These are phyloP conservation scores for Tachina fera DNA, from an alignment of 2,888 invertebrate genomes.

Conservation along the genomic window DNA sequence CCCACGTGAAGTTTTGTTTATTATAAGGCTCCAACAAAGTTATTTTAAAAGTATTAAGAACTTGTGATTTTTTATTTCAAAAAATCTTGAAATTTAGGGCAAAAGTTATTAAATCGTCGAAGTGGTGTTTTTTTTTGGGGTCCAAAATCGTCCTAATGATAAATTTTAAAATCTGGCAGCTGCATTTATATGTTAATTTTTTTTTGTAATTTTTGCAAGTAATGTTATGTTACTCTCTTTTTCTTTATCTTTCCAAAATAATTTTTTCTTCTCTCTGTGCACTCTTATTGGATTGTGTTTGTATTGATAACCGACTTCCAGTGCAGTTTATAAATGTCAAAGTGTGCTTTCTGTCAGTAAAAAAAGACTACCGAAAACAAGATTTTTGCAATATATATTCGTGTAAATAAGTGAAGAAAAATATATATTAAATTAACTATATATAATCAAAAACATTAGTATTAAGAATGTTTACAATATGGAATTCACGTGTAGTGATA, in stretches of 20 bases:
- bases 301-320: slow-evolving; percentile 64
- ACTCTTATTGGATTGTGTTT: slow-evolving; percentile 8
- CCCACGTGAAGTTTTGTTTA: too few species aligned
- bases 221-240: slow-evolving; percentile 7
- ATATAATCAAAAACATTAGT: slow-evolving; percentile 64
- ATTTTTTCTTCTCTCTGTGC: neutral
- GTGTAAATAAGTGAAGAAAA: slow-evolving; percentile 36
- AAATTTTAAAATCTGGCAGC: too few species aligned
- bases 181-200: neutral
- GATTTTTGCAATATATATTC: neutral
- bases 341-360: slow-evolving; percentile 12
- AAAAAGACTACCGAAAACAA: slow-evolving; percentile 2
- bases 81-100: too few species aligned
- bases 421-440: slow-evolving; percentile 7
- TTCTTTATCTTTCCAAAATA: neutral
- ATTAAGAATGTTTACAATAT: slow-evolving; percentile 76
- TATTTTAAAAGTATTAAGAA: too few species aligned
- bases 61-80: too few species aligned
- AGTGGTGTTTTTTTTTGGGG: too few species aligned
- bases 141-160: too few species aligned
- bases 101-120: too few species aligned
- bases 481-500: slow-evolving; percentile 79
- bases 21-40: too few species aligned
- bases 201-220: neutral
- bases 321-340: slow-evolving; percentile 47